phyloP scores from a whole-genome alignment of 2,113 vertebrate genomes.

The Hymenochirus boettgeri region DNA sequence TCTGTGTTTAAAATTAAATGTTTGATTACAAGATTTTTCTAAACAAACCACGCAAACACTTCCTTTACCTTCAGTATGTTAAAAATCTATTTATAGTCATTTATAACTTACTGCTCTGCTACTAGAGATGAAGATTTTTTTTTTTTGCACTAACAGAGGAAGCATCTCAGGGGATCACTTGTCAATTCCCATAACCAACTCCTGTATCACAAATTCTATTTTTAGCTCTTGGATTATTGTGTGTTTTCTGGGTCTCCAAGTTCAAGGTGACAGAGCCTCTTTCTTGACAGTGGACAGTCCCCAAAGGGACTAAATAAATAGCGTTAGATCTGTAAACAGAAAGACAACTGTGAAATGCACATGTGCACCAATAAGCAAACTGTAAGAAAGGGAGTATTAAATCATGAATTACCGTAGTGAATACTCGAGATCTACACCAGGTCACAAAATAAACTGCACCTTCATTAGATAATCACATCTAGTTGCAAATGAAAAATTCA shows the following conservation, averaged over 20 bases:
- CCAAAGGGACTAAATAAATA: slow-evolving; percentile 1
- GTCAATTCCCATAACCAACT: slow-evolving; percentile 12
- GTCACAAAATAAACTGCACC: neutral
- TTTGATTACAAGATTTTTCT: too few relatives aligned
- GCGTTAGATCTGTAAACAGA: slow-evolving; percentile 4
- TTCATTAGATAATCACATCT: too few relatives aligned
- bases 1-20: too few relatives aligned
- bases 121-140: neutral
- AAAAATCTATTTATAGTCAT: neutral
- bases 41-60: too few relatives aligned
- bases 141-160: neutral
- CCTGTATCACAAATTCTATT: neutral
- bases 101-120: neutral
- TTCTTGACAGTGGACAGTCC: neutral
- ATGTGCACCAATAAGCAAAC: neutral
- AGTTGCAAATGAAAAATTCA: too few relatives aligned
- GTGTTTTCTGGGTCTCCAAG: slow-evolving; percentile 5
- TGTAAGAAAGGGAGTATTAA: neutral
- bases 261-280: slow-evolving; percentile 8
- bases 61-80: neutral
- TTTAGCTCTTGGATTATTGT: slow-evolving; percentile 5
- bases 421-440: neutral
- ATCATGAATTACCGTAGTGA: neutral
- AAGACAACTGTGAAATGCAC: neutral
- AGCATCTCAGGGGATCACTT: neutral